Conservation (phyloP, 2,888 invertebrate genomes). For the Acholoe squamosa region DNA sequence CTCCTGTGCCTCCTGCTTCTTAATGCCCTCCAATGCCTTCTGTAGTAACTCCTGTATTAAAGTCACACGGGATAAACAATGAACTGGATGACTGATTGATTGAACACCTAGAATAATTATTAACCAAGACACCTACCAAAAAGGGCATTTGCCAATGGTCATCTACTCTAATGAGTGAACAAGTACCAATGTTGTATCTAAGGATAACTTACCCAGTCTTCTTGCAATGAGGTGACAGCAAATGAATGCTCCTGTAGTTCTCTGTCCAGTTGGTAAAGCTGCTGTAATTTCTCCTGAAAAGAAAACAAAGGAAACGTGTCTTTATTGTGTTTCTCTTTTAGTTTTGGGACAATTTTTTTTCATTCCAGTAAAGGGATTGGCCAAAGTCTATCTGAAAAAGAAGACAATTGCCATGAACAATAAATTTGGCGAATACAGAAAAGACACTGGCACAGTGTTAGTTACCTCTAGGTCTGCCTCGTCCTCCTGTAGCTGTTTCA, state of each 20-base stretch:
- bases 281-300: slow-evolving; percentile 87
- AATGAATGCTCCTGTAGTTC: slow-evolving; percentile 90
- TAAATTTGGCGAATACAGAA: no score
- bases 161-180: background rate
- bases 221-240: slow-evolving; percentile 89
- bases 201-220: slow-evolving; percentile 87
- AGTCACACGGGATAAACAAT: background rate
- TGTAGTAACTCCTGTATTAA: slow-evolving; percentile 79
- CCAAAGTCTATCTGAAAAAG: no score
- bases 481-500: slow-evolving; percentile 79
- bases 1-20: slow-evolving; percentile 77
- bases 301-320: slow-evolving; percentile 67
- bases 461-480: slow-evolving; percentile 81
- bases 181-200: no score
- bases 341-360: no score
- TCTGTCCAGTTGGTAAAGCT: slow-evolving; percentile 88
- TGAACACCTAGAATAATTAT: background rate
- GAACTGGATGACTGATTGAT: background rate
- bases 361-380: no score
- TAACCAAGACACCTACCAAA: background rate
- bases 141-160: no score
- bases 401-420: no score
- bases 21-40: slow-evolving; percentile 78
- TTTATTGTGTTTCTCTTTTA: no score
- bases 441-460: no score